Evolutionary conservation across 2,797 vertebrate genomes (phyloP).

Genomic region (Chloroceryle inda): DNA sequence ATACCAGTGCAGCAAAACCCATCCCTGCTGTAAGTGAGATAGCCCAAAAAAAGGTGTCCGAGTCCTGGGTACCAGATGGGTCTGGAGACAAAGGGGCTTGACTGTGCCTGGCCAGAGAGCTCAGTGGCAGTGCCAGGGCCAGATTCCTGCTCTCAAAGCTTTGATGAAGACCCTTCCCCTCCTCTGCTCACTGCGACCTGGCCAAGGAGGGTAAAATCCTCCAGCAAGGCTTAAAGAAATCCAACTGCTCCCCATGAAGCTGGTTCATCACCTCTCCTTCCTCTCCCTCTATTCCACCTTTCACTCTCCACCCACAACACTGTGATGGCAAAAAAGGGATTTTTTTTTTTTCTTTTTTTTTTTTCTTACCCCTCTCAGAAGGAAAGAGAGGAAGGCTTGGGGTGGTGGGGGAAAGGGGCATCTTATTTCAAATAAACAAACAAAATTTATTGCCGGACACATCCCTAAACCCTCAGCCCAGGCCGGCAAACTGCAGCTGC

Average conservation of each 20-base stretch:
- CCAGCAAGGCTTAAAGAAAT: accelerated
- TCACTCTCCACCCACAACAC: accelerated
- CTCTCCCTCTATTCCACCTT: neutral
- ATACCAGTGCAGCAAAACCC: neutral
- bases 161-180: neutral
- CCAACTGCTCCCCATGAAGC: accelerated
- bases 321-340: neutral
- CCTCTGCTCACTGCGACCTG: neutral
- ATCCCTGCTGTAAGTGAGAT: accelerated
- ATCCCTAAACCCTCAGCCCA: neutral
- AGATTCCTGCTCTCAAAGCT: neutral
- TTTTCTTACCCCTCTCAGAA: accelerated
- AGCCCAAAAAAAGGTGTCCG: accelerated
- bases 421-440: neutral
- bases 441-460: neutral
- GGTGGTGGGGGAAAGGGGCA: neutral
- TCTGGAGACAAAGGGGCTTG: neutral
- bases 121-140: neutral
- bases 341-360: too few relatives aligned
- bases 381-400: neutral
- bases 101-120: accelerated
- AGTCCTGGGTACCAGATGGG: neutral
- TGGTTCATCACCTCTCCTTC: accelerated
- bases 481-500: slow-evolving; percentile 61
- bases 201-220: accelerated